Conservation (phyloP, 2,113 vertebrate genomes). For the Otocyon megalotis region DNA sequence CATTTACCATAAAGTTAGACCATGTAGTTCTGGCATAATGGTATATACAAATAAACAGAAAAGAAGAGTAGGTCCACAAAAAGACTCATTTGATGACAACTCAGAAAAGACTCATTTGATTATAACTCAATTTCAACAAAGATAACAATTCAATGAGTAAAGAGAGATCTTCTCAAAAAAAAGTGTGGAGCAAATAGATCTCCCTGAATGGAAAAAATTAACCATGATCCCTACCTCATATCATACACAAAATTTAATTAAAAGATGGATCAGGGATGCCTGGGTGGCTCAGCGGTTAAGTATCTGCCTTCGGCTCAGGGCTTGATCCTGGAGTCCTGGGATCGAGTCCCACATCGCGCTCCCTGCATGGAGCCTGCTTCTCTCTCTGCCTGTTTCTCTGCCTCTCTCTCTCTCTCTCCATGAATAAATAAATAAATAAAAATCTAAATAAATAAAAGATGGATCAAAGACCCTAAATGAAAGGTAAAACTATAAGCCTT, state of each 20-base stretch:
- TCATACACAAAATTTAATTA: constrained; percentile 8
- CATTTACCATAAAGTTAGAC: background rate
- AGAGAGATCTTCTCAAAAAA: constrained; percentile 15
- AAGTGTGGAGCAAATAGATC: background rate
- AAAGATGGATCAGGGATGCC: background rate
- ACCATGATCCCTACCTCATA: background rate
- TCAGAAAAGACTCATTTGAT: background rate
- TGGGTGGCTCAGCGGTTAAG: no score
- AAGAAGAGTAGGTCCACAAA: background rate
- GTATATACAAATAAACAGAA: background rate
- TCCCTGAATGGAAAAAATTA: background rate
- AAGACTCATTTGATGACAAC: background rate
- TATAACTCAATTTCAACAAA: background rate
- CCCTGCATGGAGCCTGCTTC: no score
- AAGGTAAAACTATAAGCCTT: constrained; percentile 5
- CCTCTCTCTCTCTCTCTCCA: no score
- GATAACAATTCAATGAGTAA: background rate
- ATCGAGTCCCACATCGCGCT: no score
- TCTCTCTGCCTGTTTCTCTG: no score
- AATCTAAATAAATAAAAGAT: background rate
- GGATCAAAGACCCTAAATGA: background rate
- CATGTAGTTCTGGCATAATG: background rate
- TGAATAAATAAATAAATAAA: no score
- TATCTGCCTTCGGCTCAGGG: no score
- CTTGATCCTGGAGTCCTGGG: no score